phyloP scores from a whole-genome alignment of 2,888 invertebrate genomes.

The Hoplodrina blanda region DNA sequence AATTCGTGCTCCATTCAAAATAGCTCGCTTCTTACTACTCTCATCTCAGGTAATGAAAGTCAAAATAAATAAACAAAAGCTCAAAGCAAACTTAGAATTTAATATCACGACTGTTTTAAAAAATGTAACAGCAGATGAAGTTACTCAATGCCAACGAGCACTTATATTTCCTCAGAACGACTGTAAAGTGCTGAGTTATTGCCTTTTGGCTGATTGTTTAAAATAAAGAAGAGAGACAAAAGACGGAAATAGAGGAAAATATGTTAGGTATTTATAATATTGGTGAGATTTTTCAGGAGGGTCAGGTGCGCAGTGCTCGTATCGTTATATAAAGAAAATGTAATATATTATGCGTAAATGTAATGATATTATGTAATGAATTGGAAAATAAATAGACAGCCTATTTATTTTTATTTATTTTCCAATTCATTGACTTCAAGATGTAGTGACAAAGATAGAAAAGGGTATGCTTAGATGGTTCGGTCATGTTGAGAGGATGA shows the following conservation, averaged over 20 bases:
- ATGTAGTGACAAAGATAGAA: too few relatives aligned
- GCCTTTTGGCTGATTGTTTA: slow-evolving; percentile 48
- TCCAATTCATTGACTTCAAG: too few relatives aligned
- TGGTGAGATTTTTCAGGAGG: too few relatives aligned
- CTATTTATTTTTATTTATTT: too few relatives aligned
- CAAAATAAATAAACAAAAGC: slow-evolving; percentile 18
- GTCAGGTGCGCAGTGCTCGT: too few relatives aligned
- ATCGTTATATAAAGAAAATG: too few relatives aligned
- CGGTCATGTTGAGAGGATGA: too few relatives aligned
- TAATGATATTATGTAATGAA: too few relatives aligned
- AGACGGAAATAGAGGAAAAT: not conserved
- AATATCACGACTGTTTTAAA: slow-evolving; percentile 40
- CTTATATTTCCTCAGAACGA: slow-evolving; percentile 31
- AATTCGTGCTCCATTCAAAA: not conserved
- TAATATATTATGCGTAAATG: too few relatives aligned
- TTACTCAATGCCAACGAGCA: slow-evolving; percentile 30
- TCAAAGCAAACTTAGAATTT: slow-evolving; percentile 19
- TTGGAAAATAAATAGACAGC: too few relatives aligned
- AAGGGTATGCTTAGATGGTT: too few relatives aligned
- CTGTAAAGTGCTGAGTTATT: slow-evolving; percentile 48
- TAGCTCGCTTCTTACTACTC: not conserved
- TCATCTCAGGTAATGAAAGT: not conserved
- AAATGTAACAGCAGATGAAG: slow-evolving; percentile 26
- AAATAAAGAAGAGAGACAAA: slow-evolving; percentile 19
- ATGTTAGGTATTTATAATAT: too few relatives aligned